Conservation (phyloP, 2,888 invertebrate genomes). For the Papilio gigon region DNA sequence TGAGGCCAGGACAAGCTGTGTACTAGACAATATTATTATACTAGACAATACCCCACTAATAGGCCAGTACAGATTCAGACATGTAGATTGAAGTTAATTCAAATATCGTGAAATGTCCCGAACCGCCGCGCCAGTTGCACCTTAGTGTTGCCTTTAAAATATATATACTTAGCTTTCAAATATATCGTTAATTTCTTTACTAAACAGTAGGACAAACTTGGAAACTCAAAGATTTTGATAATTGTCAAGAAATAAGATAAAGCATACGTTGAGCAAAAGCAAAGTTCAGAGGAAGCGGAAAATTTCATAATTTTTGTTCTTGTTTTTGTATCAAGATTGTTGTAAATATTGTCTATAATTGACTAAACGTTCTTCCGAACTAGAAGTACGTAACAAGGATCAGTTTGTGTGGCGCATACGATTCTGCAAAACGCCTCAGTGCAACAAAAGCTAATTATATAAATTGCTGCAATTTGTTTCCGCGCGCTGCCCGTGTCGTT, state of each 20-base stretch:
- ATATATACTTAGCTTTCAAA: too few relatives aligned
- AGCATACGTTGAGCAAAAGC: too few relatives aligned
- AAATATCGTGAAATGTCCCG: constrained; percentile 17
- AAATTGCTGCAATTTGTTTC: constrained; percentile 36
- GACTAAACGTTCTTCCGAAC: background rate
- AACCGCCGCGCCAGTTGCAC: background rate
- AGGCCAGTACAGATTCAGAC: background rate
- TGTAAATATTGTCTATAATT: background rate
- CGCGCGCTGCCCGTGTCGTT: background rate
- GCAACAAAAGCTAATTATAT: constrained; percentile 34
- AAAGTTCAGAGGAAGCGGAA: too few relatives aligned
- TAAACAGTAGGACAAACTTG: background rate
- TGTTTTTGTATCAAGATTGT: too few relatives aligned
- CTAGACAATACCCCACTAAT: constrained; percentile 11
- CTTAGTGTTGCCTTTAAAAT: too few relatives aligned
- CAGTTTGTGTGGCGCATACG: background rate
- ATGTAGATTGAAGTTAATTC: constrained; percentile 24
- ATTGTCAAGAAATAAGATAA: too few relatives aligned
- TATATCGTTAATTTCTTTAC: background rate
- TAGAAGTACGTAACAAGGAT: background rate
- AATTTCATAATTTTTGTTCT: too few relatives aligned
- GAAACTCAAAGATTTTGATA: too few relatives aligned
- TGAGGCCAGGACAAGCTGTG: constrained; percentile 62
- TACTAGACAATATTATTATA: constrained; percentile 31
- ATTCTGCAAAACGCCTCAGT: background rate